Percentiles rank a stretch among this genome's conserved stretches.
Evolutionary conservation across 1,140 invertebrate species (phyloP).

Genomic region (Ceratina australensis): DNA sequence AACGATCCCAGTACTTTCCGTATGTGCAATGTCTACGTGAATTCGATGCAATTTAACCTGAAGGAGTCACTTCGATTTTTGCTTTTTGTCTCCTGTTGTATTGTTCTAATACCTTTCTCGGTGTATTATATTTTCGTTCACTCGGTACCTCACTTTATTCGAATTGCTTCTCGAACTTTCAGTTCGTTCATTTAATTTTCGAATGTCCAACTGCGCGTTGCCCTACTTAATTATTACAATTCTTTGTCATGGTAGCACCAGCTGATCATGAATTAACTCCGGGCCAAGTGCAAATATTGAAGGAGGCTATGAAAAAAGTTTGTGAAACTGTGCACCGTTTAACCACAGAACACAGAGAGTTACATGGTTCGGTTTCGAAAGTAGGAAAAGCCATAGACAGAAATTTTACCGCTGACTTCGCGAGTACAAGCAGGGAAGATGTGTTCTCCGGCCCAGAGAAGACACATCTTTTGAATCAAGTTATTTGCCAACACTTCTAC

Average conservation of each 20-base stretch:
- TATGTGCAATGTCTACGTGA: too few relatives aligned
- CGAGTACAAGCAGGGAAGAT: conserved; percentile 92
- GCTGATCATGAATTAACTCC: conserved; percentile 83
- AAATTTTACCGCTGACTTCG: conserved; percentile 95
- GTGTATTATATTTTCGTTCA: too few relatives aligned
- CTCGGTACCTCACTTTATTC: too few relatives aligned
- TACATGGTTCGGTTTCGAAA: conserved; percentile 95
- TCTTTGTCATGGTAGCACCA: conserved; percentile 78
- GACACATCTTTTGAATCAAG: conserved; percentile 91
- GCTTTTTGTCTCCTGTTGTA: too few relatives aligned
- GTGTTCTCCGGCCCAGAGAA: conserved; percentile 90
- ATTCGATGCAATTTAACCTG: too few relatives aligned
- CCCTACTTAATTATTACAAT: not conserved
- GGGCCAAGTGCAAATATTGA: conserved; percentile 84
- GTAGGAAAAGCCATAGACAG: conserved; percentile 98
- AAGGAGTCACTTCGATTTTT: too few relatives aligned
- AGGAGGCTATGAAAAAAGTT: conserved; percentile 85
- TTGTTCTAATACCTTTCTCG: too few relatives aligned
- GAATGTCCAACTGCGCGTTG: not conserved
- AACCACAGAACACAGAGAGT: conserved; percentile 88
- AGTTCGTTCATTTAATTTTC: not conserved
- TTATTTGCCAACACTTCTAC: conserved; percentile 98
- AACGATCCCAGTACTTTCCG: too few relatives aligned
- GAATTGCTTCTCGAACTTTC: too few relatives aligned
- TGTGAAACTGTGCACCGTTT: conserved; percentile 88